Percentiles rank a stretch among this genome's conserved stretches.
phyloP scores from a whole-genome alignment of 2,888 invertebrate species.

The Tetheella fluctuosa region DNA sequence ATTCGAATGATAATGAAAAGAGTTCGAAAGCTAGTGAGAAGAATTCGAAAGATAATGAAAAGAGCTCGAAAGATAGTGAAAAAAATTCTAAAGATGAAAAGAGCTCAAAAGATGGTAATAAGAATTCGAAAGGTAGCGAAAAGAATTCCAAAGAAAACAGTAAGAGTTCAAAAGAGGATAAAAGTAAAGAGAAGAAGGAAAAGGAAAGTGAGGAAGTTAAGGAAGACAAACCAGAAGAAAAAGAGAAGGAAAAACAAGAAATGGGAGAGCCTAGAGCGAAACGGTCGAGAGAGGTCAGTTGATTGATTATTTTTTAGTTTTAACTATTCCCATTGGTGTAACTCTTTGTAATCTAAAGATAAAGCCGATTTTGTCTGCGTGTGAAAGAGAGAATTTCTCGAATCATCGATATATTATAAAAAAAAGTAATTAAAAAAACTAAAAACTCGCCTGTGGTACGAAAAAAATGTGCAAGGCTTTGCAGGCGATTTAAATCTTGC shows the following conservation, averaged over 20 bases:
- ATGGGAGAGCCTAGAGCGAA: constrained; percentile 69
- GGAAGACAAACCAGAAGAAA: constrained; percentile 33
- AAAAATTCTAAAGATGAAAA: not conserved
- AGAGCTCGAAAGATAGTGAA: not conserved
- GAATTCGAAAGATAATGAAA: not conserved
- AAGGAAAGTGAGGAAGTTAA: constrained; percentile 28
- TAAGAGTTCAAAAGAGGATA: constrained; percentile 30
- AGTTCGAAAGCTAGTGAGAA: not conserved
- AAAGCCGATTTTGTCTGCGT: too few species aligned
- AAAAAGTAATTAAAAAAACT: too few species aligned
- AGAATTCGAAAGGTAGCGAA: not conserved
- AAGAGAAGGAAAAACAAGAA: constrained; percentile 49
- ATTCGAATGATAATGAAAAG: not conserved
- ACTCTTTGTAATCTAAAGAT: too few species aligned
- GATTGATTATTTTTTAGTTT: constrained; percentile 14
- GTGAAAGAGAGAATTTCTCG: too few species aligned
- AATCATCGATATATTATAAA: too few species aligned
- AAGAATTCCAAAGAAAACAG: not conserved
- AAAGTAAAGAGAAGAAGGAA: constrained; percentile 26
- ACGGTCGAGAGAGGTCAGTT: constrained; percentile 72
- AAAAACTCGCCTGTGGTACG: too few species aligned
- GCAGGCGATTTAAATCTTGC: too few species aligned
- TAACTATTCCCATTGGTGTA: too few species aligned
- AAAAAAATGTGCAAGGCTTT: too few species aligned
- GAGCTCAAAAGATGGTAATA: not conserved